These are phyloP conservation scores for Heliothis peltigera DNA, from an alignment of 2,888 invertebrate species.

Conservation along the genomic window DNA sequence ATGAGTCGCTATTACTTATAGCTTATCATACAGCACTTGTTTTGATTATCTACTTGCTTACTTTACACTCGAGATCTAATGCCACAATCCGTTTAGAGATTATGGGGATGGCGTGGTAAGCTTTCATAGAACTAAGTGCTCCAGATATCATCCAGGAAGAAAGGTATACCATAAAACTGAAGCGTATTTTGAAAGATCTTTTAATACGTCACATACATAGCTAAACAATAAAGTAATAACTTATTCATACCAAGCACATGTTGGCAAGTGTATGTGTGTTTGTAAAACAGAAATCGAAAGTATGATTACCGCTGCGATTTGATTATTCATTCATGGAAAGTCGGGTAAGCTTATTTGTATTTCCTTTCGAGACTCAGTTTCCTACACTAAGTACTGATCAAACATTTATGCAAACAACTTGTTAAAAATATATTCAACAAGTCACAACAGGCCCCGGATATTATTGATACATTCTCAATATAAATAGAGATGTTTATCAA, in stretches of 20 bases:
- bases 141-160: too few species aligned
- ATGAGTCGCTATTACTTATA: background rate
- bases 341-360: constrained; percentile 23
- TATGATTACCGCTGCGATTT: constrained; percentile 35
- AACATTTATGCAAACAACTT: background rate
- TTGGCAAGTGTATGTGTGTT: constrained; percentile 29
- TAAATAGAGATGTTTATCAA: constrained; percentile 46
- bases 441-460: background rate
- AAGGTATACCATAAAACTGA: too few species aligned
- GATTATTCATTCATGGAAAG: constrained; percentile 49
- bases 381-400: background rate
- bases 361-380: constrained; percentile 9
- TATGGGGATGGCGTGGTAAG: background rate
- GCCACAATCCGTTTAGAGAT: background rate
- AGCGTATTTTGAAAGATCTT: background rate
- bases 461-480: constrained; percentile 15
- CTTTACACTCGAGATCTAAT: constrained; percentile 2
- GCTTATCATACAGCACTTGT: background rate
- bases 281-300: constrained; percentile 55
- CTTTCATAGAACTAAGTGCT: too few species aligned
- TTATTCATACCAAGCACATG: constrained; percentile 44
- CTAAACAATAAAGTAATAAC: constrained; percentile 26
- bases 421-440: background rate
- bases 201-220: background rate
- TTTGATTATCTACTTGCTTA: constrained; percentile 1